These are phyloP conservation scores for Thaumetopoea pityocampa DNA, from an alignment of 1,140 invertebrate genomes.

Conservation along the genomic window DNA sequence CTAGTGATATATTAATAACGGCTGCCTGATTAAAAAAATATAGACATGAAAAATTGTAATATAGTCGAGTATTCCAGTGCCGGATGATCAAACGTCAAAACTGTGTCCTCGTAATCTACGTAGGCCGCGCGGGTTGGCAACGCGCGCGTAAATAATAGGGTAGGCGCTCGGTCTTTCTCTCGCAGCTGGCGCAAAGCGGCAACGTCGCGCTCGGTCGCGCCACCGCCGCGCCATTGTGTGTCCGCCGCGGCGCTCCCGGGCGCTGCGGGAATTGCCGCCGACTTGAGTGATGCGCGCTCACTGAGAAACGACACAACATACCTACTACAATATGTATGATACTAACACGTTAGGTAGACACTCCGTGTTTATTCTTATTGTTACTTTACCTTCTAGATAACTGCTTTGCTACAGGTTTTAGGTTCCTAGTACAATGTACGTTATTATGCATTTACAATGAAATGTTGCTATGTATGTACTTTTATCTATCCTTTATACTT, in stretches of 20 bases:
- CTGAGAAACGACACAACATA: constrained; percentile 41
- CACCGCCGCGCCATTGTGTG: constrained; percentile 47
- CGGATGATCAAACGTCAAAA: constrained; percentile 73
- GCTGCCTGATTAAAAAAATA: constrained; percentile 3
- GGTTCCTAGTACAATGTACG: constrained; percentile 11
- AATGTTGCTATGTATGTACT: constrained; percentile 25
- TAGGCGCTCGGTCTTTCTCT: constrained; percentile 70
- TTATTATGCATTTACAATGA: constrained; percentile 14
- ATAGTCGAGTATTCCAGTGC: constrained; percentile 33
- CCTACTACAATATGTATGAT: constrained; percentile 48
- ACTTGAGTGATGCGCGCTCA: constrained; percentile 52
- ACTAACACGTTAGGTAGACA: constrained; percentile 17
- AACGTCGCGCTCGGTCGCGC: constrained; percentile 62
- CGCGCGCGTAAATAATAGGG: constrained; percentile 77
- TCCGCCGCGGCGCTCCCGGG: constrained; percentile 31
- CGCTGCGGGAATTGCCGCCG: constrained; percentile 30
- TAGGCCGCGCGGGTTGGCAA: constrained; percentile 75
- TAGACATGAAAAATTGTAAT: constrained; percentile 18
- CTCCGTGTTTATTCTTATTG: constrained; percentile 32
- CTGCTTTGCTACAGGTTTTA: constrained; percentile 1
- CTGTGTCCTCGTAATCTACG: constrained; percentile 75
- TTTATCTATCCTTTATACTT: constrained; percentile 21
- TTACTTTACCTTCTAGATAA: constrained; percentile 25
- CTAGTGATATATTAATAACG: background rate
- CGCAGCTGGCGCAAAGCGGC: constrained; percentile 62